Evolutionary conservation across 2,888 invertebrate genomes (phyloP).

Genomic region (Hipparchia sbordonii): DNA sequence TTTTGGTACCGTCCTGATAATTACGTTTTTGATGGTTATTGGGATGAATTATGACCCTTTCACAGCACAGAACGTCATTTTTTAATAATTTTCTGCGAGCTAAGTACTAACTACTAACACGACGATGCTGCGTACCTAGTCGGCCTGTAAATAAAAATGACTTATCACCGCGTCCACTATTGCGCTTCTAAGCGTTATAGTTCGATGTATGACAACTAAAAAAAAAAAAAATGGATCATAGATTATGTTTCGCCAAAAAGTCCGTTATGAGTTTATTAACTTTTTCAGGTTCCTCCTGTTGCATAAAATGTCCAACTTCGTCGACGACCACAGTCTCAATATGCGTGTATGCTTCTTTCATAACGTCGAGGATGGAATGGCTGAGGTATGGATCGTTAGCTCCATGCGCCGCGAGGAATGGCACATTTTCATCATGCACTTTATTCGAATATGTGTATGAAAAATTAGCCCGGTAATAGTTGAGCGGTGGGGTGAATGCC

Average conservation of each 20-base stretch:
- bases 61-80: no score
- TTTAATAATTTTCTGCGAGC: no score
- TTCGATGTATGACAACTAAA: no score
- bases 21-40: no score
- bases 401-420: constrained; percentile 71
- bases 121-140: no score
- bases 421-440: constrained; percentile 59
- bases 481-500: constrained; percentile 79
- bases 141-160: no score
- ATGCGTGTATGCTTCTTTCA: constrained; percentile 66
- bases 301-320: constrained; percentile 78
- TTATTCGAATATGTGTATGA: constrained; percentile 50
- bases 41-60: no score
- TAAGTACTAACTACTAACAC: no score
- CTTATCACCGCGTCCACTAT: no score
- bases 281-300: constrained; percentile 79
- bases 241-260: constrained; percentile 64
- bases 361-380: constrained; percentile 51
- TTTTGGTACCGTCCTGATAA: no score
- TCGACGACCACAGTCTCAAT: constrained; percentile 71
- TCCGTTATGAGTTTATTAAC: constrained; percentile 78
- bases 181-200: no score
- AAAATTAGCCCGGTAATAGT: constrained; percentile 82
- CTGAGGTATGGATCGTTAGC: constrained; percentile 69
- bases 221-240: constrained; percentile 22